Conservation (phyloP, 2,113 vertebrate genomes). For the Agapornis roseicollis region DNA sequence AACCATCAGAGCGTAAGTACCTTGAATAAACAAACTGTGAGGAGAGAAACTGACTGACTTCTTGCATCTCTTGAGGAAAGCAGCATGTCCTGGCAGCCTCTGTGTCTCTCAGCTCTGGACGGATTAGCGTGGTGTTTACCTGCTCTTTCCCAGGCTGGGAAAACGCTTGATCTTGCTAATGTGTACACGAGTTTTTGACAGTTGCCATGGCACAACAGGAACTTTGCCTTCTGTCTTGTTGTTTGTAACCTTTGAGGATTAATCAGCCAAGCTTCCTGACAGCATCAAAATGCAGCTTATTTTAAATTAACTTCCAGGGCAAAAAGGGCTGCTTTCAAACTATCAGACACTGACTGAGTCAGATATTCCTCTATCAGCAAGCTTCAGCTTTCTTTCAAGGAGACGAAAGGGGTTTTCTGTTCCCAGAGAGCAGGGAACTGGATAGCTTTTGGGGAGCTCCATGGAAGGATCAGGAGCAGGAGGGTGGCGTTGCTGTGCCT, state of each 20-base stretch:
- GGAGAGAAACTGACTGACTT: not conserved
- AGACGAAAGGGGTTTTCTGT: not conserved
- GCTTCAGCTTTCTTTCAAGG: not conserved
- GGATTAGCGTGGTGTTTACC: conserved; percentile 32
- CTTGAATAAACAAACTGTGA: conserved; percentile 36
- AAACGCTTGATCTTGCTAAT: conserved; percentile 8
- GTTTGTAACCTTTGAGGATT: not conserved
- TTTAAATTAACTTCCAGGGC: not conserved
- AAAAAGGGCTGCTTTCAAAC: not conserved
- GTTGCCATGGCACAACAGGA: conserved; percentile 4
- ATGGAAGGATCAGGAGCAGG: not conserved
- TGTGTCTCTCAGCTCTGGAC: not conserved
- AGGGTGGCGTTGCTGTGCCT: not conserved
- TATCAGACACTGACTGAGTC: not conserved
- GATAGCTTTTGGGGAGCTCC: not conserved
- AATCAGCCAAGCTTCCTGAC: not conserved
- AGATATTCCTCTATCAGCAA: not conserved
- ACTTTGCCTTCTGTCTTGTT: not conserved
- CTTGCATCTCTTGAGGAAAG: not conserved
- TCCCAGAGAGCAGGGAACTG: not conserved
- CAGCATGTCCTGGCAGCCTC: not conserved
- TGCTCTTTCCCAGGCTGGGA: conserved; percentile 16
- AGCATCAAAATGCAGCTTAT: not conserved
- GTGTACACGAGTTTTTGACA: not conserved
- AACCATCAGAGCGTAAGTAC: not conserved